phyloP scores from a whole-genome alignment of 2,113 vertebrate species.

The Accipiter virgatus region DNA sequence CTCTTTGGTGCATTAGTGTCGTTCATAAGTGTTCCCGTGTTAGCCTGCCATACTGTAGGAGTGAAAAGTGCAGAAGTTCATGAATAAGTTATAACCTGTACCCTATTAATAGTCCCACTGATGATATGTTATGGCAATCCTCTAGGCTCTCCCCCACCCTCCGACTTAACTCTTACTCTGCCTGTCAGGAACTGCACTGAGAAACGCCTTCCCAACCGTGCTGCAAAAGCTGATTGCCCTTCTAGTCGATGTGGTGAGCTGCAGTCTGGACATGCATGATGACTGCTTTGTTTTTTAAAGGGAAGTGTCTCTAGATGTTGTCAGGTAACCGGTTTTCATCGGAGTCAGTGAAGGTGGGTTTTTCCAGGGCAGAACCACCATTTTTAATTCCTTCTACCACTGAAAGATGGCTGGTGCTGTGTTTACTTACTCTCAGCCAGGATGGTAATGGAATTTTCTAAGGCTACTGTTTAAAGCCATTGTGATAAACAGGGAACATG shows the following conservation, averaged over 20 bases:
- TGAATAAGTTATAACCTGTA: slow-evolving; percentile 61
- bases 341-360: background rate
- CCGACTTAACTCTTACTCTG: slow-evolving; percentile 5
- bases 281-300: background rate
- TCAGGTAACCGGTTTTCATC: background rate
- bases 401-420: background rate
- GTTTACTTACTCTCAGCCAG: background rate
- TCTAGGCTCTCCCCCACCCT: background rate
- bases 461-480: background rate
- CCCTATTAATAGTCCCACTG: slow-evolving; percentile 53
- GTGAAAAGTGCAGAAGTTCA: slow-evolving; percentile 60
- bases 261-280: background rate
- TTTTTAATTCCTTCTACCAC: background rate
- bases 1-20: slow-evolving; percentile 51
- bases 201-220: background rate
- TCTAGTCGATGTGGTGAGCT: background rate
- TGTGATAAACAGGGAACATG: background rate
- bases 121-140: slow-evolving; percentile 46
- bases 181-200: background rate
- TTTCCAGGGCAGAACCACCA: background rate
- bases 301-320: background rate
- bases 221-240: background rate
- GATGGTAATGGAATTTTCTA: background rate
- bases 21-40: slow-evolving; percentile 21
- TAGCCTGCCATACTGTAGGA: background rate